These are phyloP conservation scores for Sarcophaga caerulescens DNA, from an alignment of 2,888 invertebrate species.

Conservation along the genomic window DNA sequence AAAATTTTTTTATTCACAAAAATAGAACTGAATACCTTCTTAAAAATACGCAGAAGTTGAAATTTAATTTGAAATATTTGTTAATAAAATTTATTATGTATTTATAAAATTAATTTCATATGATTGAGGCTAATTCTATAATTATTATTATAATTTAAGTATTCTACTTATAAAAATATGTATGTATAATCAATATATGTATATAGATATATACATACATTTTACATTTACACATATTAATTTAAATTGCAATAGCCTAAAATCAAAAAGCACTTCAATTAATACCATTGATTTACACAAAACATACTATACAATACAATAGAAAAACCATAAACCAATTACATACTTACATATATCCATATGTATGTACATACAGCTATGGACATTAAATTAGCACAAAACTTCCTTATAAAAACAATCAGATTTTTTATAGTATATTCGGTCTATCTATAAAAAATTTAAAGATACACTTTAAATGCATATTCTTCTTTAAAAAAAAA, in stretches of 20 bases:
- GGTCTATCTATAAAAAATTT: too few species aligned
- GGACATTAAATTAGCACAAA: too few species aligned
- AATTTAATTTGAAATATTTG: background rate
- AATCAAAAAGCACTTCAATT: slow-evolving; percentile 15
- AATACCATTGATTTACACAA: slow-evolving; percentile 31
- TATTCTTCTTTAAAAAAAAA: too few species aligned
- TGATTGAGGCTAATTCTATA: slow-evolving; percentile 61
- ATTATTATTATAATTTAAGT: slow-evolving; percentile 19
- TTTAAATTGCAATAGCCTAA: slow-evolving; percentile 54
- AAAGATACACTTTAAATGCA: too few species aligned
- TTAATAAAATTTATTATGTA: background rate
- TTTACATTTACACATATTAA: slow-evolving; percentile 10
- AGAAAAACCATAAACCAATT: background rate
- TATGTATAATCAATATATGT: too few species aligned
- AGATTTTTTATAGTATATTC: too few species aligned
- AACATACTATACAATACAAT: background rate
- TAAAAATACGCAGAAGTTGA: too few species aligned
- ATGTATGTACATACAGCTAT: too few species aligned
- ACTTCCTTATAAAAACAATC: too few species aligned
- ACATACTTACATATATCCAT: background rate
- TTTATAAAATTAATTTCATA: slow-evolving; percentile 49
- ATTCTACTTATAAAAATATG: background rate
- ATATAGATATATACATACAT: background rate
- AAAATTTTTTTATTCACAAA: too few species aligned
- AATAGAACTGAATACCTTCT: too few species aligned